Base-by-base conservation (phyloP, 2,888 invertebrate genomes). In the Maniola hyperantus region DNA sequence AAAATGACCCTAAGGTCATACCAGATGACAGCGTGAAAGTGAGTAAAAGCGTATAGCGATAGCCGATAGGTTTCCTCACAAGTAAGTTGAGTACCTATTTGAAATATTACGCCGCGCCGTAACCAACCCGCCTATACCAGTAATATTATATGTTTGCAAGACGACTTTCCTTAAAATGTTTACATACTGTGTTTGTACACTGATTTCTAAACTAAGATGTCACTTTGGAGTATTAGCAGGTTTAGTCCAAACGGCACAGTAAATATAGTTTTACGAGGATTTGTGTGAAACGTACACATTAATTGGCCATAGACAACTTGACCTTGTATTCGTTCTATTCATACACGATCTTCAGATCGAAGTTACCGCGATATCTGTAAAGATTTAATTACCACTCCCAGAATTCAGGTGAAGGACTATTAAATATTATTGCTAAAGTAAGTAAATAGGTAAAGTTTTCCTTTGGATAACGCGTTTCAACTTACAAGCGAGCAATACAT, bases 101-200 rank as follows among this genome's bases (percentile, higher is more conserved):
- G 83, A 78, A 83, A 85, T 79, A 77, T 79, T 76, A 82, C 66
- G 74, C 78, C 72, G 68, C 66, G 74, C 78, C 72, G 68, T 72
- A 54, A 62, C 62, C 33, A 65, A 75, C 68, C 74, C 70, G 66
- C 39, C 20, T 64, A 51, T 61, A 18, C 63, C 58, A 48, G 68
- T 70, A 67, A 68, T 51, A 50, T 65, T 63, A 71, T 53, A 65
- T 51, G 61, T 57, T 55, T 65, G 62, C 60, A 67, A 53, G 54
- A 68, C 51, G 5, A 54, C 64, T 64, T 66, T 68, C 64, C 50
- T 65, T 69, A 39, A 60, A 65, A 64, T 61, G 63, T 62, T 64
- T 64, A 48, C 51, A 44, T 15, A 60, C 46, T 20, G 15, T 65
- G 51, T 68, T 68, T 70, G 66, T 63, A 64, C 46, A 62, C 39